phyloP scores from a whole-genome alignment of 2,888 invertebrate species.

The Rhyacophila evoluta region DNA sequence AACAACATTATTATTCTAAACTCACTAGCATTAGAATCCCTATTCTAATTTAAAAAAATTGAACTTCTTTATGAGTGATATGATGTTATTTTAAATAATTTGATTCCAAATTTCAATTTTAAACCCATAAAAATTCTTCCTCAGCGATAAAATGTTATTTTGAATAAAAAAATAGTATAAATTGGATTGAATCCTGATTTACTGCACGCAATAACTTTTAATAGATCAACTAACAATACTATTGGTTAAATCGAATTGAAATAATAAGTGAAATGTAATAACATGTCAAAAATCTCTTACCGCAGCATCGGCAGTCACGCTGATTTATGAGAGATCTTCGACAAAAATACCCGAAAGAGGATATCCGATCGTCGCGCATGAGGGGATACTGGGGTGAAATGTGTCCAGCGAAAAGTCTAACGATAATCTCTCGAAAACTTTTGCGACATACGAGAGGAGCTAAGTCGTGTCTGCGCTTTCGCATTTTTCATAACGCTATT shows the following conservation, averaged over 20 bases:
- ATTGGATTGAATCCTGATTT: no score
- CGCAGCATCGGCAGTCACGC: neutral
- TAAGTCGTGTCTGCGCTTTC: neutral
- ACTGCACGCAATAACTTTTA: no score
- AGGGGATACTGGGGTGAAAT: neutral
- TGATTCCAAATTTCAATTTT: no score
- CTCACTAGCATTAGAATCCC: no score
- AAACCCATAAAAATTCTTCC: no score
- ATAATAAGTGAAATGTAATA: neutral
- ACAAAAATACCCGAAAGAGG: neutral
- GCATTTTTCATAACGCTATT: neutral
- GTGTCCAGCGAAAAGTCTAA: neutral
- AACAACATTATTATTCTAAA: no score
- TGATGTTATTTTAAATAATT: no score
- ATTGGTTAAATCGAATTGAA: neutral
- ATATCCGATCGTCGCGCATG: slow-evolving; percentile 5
- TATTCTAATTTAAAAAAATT: no score
- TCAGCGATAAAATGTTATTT: no score
- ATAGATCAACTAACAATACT: no score
- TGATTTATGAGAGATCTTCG: slow-evolving; percentile 10
- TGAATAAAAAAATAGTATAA: no score
- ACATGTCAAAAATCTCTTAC: neutral
- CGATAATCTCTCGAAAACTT: neutral
- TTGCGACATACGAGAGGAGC: neutral
- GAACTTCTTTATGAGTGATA: no score